Percentiles rank a stretch among this genome's conserved stretches.
Evolutionary conservation across 1,140 invertebrate genomes (phyloP).

Genomic region (Euwallacea similis): DNA sequence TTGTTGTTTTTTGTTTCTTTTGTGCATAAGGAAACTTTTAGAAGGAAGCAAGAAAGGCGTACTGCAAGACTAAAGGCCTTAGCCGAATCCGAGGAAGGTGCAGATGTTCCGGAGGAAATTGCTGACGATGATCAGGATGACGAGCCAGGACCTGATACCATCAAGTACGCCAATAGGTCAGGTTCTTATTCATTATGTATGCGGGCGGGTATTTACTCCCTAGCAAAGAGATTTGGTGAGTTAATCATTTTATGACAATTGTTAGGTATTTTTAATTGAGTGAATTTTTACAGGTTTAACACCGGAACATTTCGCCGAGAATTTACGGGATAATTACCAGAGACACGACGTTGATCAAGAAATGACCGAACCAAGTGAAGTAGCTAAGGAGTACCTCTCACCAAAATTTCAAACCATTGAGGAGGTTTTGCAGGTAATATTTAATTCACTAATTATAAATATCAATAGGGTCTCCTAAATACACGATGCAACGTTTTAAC

Average conservation of each 20-base stretch:
- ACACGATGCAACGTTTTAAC: too few relatives aligned
- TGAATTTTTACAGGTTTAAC: conserved; percentile 63
- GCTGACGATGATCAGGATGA: conserved; percentile 61
- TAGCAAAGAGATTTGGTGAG: conserved; percentile 83
- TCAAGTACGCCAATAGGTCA: conserved; percentile 84
- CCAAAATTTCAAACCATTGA: conserved; percentile 63
- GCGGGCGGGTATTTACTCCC: conserved; percentile 78
- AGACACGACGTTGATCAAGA: conserved; percentile 96
- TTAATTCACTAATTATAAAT: neutral
- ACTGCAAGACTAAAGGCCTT: conserved; percentile 55
- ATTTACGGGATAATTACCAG: conserved; percentile 94
- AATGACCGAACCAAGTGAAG: conserved; percentile 72
- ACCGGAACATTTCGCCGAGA: conserved; percentile 96
- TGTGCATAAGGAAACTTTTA: neutral
- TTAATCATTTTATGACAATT: neutral
- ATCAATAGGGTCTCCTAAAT: neutral
- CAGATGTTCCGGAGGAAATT: conserved; percentile 58
- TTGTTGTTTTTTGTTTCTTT: neutral
- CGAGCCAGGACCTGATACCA: conserved; percentile 62
- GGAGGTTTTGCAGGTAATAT: conserved; percentile 70
- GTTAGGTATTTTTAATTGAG: too few relatives aligned
- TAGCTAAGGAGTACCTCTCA: conserved; percentile 72
- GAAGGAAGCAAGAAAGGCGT: conserved; percentile 61
- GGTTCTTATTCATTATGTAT: conserved; percentile 86
- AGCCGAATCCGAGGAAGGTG: conserved; percentile 63